Percentiles rank a stretch among this genome's conserved stretches.
Evolutionary conservation across 2,888 invertebrate genomes (phyloP).

Genomic region (Cataglyphis cursor): DNA sequence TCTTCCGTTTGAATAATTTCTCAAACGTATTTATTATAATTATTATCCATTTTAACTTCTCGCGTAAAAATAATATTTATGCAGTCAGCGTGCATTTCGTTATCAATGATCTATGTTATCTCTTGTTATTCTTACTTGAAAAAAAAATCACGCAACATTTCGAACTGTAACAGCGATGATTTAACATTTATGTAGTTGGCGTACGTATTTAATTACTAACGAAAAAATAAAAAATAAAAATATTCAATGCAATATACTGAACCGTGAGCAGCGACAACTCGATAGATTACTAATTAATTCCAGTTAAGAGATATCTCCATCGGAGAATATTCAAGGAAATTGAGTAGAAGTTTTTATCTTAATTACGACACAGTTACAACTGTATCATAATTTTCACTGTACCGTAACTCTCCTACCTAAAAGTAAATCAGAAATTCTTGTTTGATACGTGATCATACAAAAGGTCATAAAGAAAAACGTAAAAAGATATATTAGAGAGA

Average conservation of each 20-base stretch:
- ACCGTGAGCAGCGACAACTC: background rate
- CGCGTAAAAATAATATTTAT: constrained; percentile 26
- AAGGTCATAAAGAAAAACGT: background rate
- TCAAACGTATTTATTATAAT: constrained; percentile 44
- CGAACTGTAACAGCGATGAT: background rate
- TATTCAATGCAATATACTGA: background rate
- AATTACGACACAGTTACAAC: background rate
- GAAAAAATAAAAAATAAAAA: background rate
- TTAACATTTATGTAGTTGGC: background rate
- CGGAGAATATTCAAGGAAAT: constrained; percentile 3
- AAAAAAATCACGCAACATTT: background rate
- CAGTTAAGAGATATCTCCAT: constrained; percentile 18
- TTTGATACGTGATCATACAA: background rate
- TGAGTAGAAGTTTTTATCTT: constrained; percentile 17
- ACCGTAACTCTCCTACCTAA: background rate
- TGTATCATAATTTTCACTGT: constrained; percentile 22
- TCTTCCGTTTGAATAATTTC: constrained; percentile 64
- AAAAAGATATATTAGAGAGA: background rate
- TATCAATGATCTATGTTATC: background rate
- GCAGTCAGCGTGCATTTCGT: background rate
- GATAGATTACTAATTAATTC: constrained; percentile 39
- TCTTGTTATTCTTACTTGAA: background rate
- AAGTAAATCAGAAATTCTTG: background rate
- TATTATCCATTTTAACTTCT: background rate
- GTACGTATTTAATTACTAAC: background rate